Evolutionary conservation across 2,113 vertebrate species (phyloP).

Genomic region (Mormyrus lacerda): DNA sequence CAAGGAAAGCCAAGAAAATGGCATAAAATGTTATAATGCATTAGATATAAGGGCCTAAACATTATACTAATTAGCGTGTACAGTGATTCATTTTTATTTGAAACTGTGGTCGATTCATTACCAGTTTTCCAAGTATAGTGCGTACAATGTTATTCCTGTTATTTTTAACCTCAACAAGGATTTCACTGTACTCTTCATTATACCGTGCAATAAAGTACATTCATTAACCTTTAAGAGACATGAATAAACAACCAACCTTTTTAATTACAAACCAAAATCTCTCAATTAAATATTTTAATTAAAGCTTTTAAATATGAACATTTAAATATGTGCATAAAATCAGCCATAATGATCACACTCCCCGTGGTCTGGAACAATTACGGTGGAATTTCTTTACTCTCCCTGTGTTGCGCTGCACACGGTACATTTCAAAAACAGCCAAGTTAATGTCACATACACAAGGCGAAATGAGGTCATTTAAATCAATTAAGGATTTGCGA

Average conservation of each 20-base stretch:
- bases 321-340: constrained; percentile 71
- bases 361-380: constrained; percentile 62
- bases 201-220: constrained; percentile 44
- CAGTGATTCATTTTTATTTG: constrained; percentile 48
- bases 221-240: constrained; percentile 66
- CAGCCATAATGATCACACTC: constrained; percentile 56
- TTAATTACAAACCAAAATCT: constrained; percentile 62
- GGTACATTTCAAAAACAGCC: constrained; percentile 56
- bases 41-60: constrained; percentile 56
- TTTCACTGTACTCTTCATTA: constrained; percentile 37
- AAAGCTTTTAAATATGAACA: constrained; percentile 65
- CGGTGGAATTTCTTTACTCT: constrained; percentile 51
- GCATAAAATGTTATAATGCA: constrained; percentile 41
- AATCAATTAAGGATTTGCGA: constrained; percentile 66
- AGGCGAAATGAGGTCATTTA: constrained; percentile 59
- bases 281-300: constrained; percentile 56
- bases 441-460: constrained; percentile 50
- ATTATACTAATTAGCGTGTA: constrained; percentile 52
- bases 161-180: constrained; percentile 43
- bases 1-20: constrained; percentile 26
- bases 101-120: constrained; percentile 34
- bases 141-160: constrained; percentile 45
- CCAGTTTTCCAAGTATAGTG: constrained; percentile 42
- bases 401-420: constrained; percentile 43
- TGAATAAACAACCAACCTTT: constrained; percentile 60